phyloP scores from a whole-genome alignment of 2,113 vertebrate species.

The Myrmecobius fasciatus region DNA sequence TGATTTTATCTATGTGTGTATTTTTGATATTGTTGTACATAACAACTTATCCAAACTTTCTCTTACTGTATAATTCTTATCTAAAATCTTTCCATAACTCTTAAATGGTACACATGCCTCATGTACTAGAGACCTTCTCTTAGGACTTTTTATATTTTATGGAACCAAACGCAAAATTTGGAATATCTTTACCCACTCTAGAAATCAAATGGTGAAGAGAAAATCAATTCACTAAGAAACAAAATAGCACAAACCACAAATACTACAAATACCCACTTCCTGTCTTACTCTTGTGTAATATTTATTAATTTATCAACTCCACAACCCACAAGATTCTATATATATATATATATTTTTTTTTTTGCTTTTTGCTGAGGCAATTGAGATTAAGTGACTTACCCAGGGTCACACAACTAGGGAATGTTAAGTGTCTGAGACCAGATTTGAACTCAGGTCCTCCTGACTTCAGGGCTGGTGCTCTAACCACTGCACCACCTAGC shows the following conservation, averaged over 20 bases:
- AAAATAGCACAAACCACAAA: neutral
- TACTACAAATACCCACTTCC: neutral
- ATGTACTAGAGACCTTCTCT: neutral
- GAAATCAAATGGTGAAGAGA: neutral
- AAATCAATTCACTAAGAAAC: neutral
- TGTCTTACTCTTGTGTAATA: neutral
- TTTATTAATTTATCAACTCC: neutral
- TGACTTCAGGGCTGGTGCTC: no score
- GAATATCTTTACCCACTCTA: neutral
- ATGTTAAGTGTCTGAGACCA: no score
- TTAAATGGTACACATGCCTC: neutral
- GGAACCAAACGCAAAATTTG: neutral
- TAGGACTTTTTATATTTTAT: neutral
- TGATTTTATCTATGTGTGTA: neutral
- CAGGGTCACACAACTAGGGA: no score
- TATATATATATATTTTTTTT: no score
- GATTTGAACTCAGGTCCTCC: no score
- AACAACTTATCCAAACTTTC: neutral
- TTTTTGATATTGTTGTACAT: neutral
- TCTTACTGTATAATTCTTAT: neutral
- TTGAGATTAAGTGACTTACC: no score
- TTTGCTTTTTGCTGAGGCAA: no score
- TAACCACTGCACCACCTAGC: no score
- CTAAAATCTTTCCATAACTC: neutral
- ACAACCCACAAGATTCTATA: neutral